These are phyloP conservation scores for Acrobasis suavella DNA, from an alignment of 2,888 invertebrate genomes.

Conservation along the genomic window DNA sequence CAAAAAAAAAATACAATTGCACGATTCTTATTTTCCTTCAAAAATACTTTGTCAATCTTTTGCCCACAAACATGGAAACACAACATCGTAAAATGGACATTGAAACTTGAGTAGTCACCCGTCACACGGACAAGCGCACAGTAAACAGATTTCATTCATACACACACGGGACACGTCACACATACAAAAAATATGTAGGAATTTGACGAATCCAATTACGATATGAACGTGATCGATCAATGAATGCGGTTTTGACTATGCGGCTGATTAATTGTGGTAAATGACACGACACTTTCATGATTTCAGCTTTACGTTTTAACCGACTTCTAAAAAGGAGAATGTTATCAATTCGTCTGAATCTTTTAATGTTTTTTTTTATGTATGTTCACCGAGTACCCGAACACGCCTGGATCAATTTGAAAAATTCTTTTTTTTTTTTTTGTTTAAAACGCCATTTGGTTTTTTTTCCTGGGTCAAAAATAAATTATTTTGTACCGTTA, in stretches of 20 bases:
- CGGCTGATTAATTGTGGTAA: neutral
- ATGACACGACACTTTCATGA: neutral
- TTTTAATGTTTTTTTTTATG: too few relatives aligned
- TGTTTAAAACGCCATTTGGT: too few relatives aligned
- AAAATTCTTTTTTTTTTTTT: too few relatives aligned
- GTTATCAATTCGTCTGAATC: too few relatives aligned
- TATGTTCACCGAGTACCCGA: too few relatives aligned
- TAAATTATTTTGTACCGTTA: too few relatives aligned
- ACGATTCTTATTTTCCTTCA: too few relatives aligned
- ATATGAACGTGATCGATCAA: neutral
- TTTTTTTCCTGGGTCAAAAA: too few relatives aligned
- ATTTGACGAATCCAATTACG: slow-evolving; percentile 8
- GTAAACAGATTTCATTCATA: slow-evolving; percentile 22
- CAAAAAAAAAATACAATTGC: too few relatives aligned
- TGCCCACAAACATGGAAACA: neutral
- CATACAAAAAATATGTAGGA: slow-evolving; percentile 6
- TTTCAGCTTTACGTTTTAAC: neutral
- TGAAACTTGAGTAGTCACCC: slow-evolving; percentile 6
- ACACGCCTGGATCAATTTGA: too few relatives aligned
- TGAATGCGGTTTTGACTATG: neutral
- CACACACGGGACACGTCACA: neutral
- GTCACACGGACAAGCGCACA: neutral
- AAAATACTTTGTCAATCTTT: neutral
- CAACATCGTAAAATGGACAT: slow-evolving; percentile 11
- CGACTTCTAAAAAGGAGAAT: too few relatives aligned